phyloP scores from a whole-genome alignment of 2,113 vertebrate genomes.

The Engraulis encrasicolus region DNA sequence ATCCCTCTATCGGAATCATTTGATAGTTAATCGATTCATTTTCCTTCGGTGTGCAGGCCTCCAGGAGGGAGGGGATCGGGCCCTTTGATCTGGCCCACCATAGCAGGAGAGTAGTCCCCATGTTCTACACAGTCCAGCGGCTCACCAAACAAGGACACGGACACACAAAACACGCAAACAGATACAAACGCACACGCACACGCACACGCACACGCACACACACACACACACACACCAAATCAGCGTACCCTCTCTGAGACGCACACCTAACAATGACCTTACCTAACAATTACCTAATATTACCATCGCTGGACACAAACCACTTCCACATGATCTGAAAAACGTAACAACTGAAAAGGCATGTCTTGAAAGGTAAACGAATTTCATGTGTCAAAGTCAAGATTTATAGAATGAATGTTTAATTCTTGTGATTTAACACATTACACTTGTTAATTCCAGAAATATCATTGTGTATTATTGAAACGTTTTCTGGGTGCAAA shows the following conservation, averaged over 20 bases:
- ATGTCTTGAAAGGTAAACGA: not conserved
- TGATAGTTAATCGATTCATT: conserved; percentile 83
- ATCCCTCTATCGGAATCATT: conserved; percentile 78
- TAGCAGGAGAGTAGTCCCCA: not conserved
- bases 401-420: not conserved
- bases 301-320: not conserved
- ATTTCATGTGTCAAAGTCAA: not conserved
- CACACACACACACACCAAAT: not conserved
- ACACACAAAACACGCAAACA: conserved; percentile 18
- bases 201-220: not conserved
- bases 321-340: not conserved
- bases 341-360: not conserved
- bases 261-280: no score
- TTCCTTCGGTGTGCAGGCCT: conserved; percentile 65
- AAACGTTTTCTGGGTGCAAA: no score
- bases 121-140: not conserved
- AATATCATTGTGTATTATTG: no score
- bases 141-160: not conserved
- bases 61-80: not conserved
- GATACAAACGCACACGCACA: conserved; percentile 24
- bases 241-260: no score
- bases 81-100: conserved; percentile 68
- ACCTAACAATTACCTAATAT: not conserved
- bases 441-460: no score
- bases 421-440: no score